Evolutionary conservation across 2,888 invertebrate species (phyloP), one percentile per base, ranked within the genome.

Genomic region (Sesia bembeciformis): DNA sequence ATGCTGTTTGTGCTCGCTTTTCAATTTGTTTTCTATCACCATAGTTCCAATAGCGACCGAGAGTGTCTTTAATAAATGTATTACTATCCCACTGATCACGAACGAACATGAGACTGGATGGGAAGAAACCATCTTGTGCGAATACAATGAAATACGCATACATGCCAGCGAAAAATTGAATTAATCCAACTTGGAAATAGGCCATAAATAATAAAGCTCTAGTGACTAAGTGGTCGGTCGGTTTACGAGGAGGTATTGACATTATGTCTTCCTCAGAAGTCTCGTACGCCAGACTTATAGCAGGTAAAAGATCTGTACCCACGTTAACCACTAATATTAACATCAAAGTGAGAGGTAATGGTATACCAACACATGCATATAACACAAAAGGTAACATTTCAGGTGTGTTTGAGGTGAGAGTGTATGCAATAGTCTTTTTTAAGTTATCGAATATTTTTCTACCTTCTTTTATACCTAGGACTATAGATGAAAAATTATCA

Each of bases 401-500:
- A 4, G 96, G 95, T 52, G 95, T 93, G 70, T 96, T 96, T 3
- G 95, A 95, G 0, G 96, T 95, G 54, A 96, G 81, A 0, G 95
- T 95, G 75, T 96, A 96, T 3, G 94, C 95, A 57, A 96, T 96
- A 0, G 95, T 95, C 80, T 96, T 96, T 72, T 96, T 96, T 65
- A 96, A 83, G 77, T 96, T 96, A 72, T 96, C 96, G 69, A 96
- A 96, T 71, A 96, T 96, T 60, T 95, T 84, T 53, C 95, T 88
- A 3, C 95, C 94, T 81, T 95, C 95, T 73, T 96, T 93, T 4
- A 97, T 93, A 23, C 96, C 96, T 4, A 94, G 92, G 1, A 97
- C 96, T 60, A 97, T 96, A 0, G 96, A 96, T 1, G 95, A 93
- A 74, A 97, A 97, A 80, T 96, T 96, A 72, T 97, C 96, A 67